Conservation (phyloP, 30 jellyfish, hydroid and myxozoan species). For the Haliclystus octoradiatus region DNA sequence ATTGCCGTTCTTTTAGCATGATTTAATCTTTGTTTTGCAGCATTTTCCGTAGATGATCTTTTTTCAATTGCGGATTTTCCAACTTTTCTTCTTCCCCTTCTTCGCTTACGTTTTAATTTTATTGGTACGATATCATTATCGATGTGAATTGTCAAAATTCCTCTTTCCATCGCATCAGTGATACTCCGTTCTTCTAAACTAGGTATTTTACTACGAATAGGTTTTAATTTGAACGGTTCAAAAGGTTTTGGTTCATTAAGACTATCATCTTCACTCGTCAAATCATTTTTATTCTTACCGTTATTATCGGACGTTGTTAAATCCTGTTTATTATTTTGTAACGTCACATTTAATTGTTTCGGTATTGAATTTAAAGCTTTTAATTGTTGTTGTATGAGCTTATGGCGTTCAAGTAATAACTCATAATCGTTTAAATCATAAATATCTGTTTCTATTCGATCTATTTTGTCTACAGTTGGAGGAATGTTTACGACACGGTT, state of each 20-base stretch:
- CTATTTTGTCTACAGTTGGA: too few species aligned
- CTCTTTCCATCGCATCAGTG: neutral
- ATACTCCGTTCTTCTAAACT: neutral
- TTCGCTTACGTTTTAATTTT: neutral
- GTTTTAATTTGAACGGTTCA: neutral
- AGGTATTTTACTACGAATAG: neutral
- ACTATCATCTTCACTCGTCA: neutral
- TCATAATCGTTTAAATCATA: slow-evolving; percentile 70
- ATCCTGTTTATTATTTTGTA: neutral
- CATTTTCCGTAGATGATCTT: neutral
- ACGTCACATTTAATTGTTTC: too few species aligned
- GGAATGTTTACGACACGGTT: too few species aligned
- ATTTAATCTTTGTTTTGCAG: neutral
- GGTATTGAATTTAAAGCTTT: slow-evolving; percentile 5
- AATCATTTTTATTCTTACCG: neutral
- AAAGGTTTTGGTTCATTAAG: neutral
- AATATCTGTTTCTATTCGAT: slow-evolving; percentile 13
- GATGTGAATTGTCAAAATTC: neutral
- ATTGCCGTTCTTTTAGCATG: neutral
- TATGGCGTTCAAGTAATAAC: slow-evolving; percentile 60
- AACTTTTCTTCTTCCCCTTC: neutral
- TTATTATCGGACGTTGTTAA: neutral
- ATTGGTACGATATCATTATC: neutral
- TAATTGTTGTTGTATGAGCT: slow-evolving; percentile 69
- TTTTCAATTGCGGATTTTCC: neutral